phyloP scores from a whole-genome alignment of 2,888 invertebrate species.

The Antheraea assamensis region DNA sequence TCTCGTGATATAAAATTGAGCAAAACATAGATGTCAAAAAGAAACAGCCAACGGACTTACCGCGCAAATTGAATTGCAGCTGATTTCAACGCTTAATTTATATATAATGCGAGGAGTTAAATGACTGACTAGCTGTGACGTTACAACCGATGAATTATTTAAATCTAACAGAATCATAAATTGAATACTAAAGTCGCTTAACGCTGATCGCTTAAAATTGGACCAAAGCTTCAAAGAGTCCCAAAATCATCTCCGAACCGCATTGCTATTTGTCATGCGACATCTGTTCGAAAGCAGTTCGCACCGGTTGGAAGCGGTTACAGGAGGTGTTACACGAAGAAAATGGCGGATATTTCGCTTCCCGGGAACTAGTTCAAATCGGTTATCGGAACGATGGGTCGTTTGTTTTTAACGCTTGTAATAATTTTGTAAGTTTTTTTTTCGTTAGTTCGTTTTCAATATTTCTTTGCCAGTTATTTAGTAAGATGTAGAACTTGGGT shows the following conservation, averaged over 20 bases:
- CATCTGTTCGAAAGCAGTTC: conserved; percentile 62
- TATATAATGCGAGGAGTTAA: no score
- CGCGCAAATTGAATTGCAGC: no score
- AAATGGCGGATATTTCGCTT: conserved; percentile 23
- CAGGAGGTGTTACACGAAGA: conserved; percentile 45
- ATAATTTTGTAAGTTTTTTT: conserved; percentile 23
- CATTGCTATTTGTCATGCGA: conserved; percentile 67
- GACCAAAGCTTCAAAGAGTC: conserved; percentile 23
- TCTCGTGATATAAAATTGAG: no score
- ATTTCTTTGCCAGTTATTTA: neutral
- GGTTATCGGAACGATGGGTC: conserved; percentile 34
- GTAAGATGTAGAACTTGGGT: neutral
- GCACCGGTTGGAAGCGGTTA: conserved; percentile 53
- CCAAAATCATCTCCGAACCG: conserved; percentile 65
- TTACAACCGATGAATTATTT: no score
- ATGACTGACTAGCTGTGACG: no score
- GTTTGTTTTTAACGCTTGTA: conserved; percentile 53
- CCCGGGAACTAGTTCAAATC: conserved; percentile 40
- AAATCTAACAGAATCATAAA: neutral
- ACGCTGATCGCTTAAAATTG: neutral
- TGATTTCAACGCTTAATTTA: no score
- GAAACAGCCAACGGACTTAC: no score
- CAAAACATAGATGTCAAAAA: no score
- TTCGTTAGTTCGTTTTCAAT: neutral
- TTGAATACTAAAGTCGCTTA: neutral